Percentiles rank a stretch among this genome's conserved stretches.
These are phyloP conservation scores for Oncorhynchus tshawytscha DNA, from an alignment of 2,113 vertebrate species.

Conservation along the genomic window DNA sequence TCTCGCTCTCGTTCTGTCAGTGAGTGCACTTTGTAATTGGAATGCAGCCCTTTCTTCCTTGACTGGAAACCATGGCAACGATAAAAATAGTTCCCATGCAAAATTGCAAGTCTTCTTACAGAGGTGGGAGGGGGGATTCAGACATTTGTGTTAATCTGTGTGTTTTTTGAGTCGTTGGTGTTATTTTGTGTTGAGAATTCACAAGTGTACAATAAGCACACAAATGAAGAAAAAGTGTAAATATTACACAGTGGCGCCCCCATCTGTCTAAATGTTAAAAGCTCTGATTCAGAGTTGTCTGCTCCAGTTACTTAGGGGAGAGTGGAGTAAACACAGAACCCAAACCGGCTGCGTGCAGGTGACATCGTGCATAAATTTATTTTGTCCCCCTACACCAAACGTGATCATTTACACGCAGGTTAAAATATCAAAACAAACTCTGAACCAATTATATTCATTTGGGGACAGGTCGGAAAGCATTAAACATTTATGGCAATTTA, in stretches of 20 bases:
- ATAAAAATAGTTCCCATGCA: conserved; percentile 57
- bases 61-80: conserved; percentile 76
- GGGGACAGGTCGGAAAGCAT: too few relatives aligned
- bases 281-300: background rate
- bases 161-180: background rate
- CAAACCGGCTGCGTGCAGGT: too few relatives aligned
- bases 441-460: too few relatives aligned
- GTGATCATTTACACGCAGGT: too few relatives aligned
- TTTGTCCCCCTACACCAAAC: too few relatives aligned
- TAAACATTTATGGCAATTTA: too few relatives aligned
- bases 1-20: conserved; percentile 19
- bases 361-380: too few relatives aligned
- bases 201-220: background rate
- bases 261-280: background rate
- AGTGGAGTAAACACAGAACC: too few relatives aligned
- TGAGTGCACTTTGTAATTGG: conserved; percentile 63
- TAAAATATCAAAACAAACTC: too few relatives aligned
- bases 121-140: background rate
- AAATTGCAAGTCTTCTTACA: conserved; percentile 47
- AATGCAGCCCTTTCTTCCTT: conserved; percentile 49
- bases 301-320: background rate
- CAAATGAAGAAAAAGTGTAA: background rate
- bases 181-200: background rate
- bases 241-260: background rate
- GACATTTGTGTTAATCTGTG: background rate